These are phyloP conservation scores for Chouioia cunea DNA, from an alignment of 2,888 invertebrate species.

Conservation along the genomic window DNA sequence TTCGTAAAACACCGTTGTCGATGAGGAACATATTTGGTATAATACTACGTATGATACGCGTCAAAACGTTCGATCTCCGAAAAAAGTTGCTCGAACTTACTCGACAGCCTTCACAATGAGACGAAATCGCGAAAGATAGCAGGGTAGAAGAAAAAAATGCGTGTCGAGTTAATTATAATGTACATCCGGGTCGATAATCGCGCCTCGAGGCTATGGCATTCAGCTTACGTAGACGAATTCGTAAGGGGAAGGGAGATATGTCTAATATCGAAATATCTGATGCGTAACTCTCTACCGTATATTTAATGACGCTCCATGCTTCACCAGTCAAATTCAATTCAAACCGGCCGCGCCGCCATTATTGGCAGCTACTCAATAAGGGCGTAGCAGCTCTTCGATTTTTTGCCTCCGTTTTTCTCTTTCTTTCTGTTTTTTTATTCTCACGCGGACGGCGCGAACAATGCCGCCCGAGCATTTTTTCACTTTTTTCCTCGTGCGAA, in stretches of 20 bases:
- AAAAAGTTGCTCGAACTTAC: no score
- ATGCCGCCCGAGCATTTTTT: conserved; percentile 11
- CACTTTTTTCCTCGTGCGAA: conserved; percentile 1
- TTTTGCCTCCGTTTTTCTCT: conserved; percentile 50
- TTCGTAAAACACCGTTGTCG: no score
- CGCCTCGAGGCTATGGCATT: neutral
- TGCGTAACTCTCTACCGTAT: conserved; percentile 47
- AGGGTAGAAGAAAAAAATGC: no score
- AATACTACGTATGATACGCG: no score
- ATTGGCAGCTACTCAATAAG: conserved; percentile 60
- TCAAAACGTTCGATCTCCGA: no score
- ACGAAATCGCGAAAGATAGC: no score
- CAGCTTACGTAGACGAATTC: no score
- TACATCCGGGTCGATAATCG: neutral
- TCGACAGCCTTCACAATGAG: no score
- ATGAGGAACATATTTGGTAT: no score
- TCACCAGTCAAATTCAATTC: conserved; percentile 59
- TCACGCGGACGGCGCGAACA: neutral
- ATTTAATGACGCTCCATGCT: conserved; percentile 56
- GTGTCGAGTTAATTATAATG: no score
- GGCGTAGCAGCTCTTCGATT: conserved; percentile 51
- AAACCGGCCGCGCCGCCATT: conserved; percentile 30
- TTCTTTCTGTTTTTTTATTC: conserved; percentile 11
- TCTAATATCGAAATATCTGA: conserved; percentile 19
- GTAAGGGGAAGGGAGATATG: neutral